phyloP scores from a whole-genome alignment of 64 coral and sea anemone species.

The Catalaphyllia jardinei region DNA sequence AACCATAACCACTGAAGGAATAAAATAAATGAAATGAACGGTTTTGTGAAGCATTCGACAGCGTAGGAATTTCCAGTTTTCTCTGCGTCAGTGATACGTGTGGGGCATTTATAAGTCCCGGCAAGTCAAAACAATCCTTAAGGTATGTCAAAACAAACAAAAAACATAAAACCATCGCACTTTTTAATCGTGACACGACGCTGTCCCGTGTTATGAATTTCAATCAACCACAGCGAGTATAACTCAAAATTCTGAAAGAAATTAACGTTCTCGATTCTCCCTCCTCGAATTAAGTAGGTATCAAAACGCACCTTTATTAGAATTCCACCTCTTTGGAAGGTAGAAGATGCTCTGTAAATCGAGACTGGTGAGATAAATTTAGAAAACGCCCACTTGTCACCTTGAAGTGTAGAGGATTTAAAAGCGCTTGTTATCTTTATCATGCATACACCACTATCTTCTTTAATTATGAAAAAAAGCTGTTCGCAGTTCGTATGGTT shows the following conservation, averaged over 20 bases:
- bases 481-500: background rate
- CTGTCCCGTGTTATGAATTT: background rate
- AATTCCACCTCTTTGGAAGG: background rate
- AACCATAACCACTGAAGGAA: too few relatives aligned
- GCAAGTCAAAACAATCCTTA: slow-evolving; percentile 21
- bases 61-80: background rate
- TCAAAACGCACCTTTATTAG: too few relatives aligned
- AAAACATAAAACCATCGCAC: slow-evolving; percentile 2
- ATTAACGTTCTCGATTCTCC: background rate
- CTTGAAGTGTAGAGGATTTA: background rate
- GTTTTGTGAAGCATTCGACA: background rate
- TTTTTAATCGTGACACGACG: background rate
- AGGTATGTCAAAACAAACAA: slow-evolving; percentile 21
- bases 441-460: background rate
- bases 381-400: background rate
- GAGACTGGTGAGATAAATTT: background rate
- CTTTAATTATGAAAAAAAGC: background rate
- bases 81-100: background rate
- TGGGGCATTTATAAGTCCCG: background rate
- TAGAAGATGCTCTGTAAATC: background rate
- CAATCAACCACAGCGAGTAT: background rate
- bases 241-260: background rate
- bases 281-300: too few relatives aligned
- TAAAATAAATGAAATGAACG: background rate
- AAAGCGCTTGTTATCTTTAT: background rate